phyloP scores from a whole-genome alignment of 2,888 invertebrate genomes.

The Horisme vitalbata region DNA sequence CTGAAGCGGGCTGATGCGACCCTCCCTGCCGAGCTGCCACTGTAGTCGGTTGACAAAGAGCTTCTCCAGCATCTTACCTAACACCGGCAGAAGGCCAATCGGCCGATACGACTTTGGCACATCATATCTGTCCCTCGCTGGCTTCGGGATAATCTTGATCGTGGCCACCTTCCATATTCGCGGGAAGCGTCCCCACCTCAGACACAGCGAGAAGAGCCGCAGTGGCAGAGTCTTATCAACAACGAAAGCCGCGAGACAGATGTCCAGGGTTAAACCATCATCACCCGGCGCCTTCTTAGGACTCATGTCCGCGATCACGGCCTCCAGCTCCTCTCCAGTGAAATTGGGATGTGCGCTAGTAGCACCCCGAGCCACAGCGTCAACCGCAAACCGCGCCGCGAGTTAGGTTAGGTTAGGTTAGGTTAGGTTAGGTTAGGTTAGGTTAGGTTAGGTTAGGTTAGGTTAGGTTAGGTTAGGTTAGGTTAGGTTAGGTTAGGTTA shows the following conservation, averaged over 20 bases:
- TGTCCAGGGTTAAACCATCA: conserved; percentile 24
- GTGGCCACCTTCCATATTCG: conserved; percentile 19
- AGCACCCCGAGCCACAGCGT: too few species aligned
- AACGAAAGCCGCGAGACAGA: conserved; percentile 6
- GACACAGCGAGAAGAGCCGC: conserved; percentile 8
- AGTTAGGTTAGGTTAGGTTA: too few species aligned
- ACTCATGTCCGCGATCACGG: too few species aligned
- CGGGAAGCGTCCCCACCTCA: conserved; percentile 14
- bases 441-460: too few species aligned
- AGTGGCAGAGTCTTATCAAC: background rate
- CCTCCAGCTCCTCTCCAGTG: too few species aligned
- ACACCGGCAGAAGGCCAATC: conserved; percentile 6
- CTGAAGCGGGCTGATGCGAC: conserved; percentile 10
- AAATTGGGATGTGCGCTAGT: too few species aligned
- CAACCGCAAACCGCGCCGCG: too few species aligned
- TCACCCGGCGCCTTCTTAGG: conserved; percentile 29
- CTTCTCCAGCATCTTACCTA: conserved; percentile 18
- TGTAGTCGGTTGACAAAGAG: conserved; percentile 16
- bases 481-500: too few species aligned
- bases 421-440: too few species aligned
- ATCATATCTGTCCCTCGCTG: conserved; percentile 1
- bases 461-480: too few species aligned
- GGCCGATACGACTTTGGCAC: background rate
- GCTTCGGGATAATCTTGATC: conserved; percentile 12
- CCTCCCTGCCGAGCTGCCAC: conserved; percentile 8